Evolutionary conservation across 2,888 invertebrate genomes (phyloP).

Genomic region (Nomada ferruginata): DNA sequence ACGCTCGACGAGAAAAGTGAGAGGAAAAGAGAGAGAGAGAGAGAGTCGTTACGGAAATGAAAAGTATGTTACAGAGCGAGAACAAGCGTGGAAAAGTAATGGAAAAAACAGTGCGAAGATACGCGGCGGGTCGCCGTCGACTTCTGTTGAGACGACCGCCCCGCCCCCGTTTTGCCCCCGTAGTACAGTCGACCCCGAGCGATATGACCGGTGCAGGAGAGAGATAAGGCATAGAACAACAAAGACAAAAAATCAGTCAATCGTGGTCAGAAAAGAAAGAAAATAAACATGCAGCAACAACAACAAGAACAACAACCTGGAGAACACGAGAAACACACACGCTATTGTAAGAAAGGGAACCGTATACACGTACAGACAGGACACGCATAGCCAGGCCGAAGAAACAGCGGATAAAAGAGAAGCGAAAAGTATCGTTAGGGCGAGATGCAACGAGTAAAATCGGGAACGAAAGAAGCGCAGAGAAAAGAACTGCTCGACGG

Average conservation of each 20-base stretch:
- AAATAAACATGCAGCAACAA: neutral
- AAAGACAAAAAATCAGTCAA: neutral
- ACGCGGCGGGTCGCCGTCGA: conserved; percentile 77
- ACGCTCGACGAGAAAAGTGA: conserved; percentile 30
- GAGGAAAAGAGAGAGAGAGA: neutral
- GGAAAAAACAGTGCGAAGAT: conserved; percentile 48
- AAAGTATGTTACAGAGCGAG: neutral
- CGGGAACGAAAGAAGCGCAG: neutral
- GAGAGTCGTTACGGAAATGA: conserved; percentile 21
- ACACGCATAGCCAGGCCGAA: neutral
- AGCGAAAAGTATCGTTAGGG: conserved; percentile 1
- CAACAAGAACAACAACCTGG: conserved; percentile 7
- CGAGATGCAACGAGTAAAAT: conserved; percentile 2
- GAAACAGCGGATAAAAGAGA: neutral
- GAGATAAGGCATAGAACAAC: conserved; percentile 4
- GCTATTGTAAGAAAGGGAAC: neutral
- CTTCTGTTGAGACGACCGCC: conserved; percentile 78
- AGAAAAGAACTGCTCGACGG: conserved; percentile 19
- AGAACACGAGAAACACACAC: neutral
- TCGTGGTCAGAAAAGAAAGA: conserved; percentile 4
- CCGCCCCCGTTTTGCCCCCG: conserved; percentile 60
- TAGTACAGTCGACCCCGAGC: conserved; percentile 48
- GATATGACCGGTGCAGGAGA: conserved; percentile 24
- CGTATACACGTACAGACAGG: neutral
- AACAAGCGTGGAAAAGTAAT: conserved; percentile 14